Percentiles rank a stretch among this genome's conserved stretches.
Evolutionary conservation across 2,797 vertebrate species (phyloP).

Genomic region (Anas capensis): DNA sequence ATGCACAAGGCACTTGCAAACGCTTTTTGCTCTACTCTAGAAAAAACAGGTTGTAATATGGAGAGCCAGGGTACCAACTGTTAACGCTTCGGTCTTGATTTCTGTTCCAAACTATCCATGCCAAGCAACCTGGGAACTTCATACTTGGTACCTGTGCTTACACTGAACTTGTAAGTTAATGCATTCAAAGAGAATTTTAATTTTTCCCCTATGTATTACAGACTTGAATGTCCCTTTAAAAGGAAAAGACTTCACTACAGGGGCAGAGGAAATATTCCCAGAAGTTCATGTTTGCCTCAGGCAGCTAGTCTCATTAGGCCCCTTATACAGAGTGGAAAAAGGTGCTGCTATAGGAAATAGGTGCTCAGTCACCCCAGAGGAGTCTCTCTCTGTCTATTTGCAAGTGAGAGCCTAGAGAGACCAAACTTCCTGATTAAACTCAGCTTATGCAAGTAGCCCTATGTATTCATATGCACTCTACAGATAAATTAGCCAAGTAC

Average conservation of each 20-base stretch:
- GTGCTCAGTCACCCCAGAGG: not conserved
- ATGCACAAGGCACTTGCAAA: fast-evolving
- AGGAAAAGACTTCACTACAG: slow-evolving; percentile 17
- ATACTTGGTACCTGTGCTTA: not conserved
- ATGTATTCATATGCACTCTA: not conserved
- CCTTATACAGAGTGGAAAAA: not conserved
- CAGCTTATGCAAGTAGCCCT: not conserved
- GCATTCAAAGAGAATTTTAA: not conserved
- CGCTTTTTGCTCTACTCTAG: not conserved
- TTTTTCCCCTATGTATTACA: slow-evolving; percentile 26
- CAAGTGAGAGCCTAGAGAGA: not conserved
- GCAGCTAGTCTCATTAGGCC: slow-evolving; percentile 27
- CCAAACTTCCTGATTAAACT: not conserved
- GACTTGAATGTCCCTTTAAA: slow-evolving; percentile 28
- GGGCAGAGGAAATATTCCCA: slow-evolving; percentile 42
- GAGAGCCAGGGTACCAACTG: not conserved
- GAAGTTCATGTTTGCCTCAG: slow-evolving; percentile 18
- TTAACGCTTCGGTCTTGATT: not conserved
- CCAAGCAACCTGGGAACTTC: not conserved
- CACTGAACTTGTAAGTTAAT: not conserved
- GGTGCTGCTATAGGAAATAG: not conserved
- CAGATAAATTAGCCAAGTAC: not conserved
- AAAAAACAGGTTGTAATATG: fast-evolving
- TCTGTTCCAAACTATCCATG: not conserved
- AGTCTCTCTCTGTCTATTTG: slow-evolving; percentile 33